These are phyloP conservation scores for Drosophila albomicans DNA, from an alignment of 1,140 invertebrate genomes.

Conservation along the genomic window DNA sequence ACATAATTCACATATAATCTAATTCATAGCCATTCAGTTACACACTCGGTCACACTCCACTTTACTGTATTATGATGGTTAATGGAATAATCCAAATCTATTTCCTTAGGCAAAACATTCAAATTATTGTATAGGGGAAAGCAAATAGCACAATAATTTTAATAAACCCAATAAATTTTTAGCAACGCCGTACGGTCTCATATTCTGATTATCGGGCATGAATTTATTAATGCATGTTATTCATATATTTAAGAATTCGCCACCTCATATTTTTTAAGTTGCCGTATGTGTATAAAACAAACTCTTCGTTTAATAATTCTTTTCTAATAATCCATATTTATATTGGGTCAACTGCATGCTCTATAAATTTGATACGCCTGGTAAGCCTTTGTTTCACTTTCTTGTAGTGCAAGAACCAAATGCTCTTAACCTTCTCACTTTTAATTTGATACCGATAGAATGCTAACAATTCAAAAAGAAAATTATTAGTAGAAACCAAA, in stretches of 20 bases:
- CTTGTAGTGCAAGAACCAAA: conserved; percentile 31
- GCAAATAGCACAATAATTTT: conserved; percentile 7
- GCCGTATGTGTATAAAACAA: conserved; percentile 31
- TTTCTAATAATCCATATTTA: conserved; percentile 20
- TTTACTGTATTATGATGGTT: conserved; percentile 34
- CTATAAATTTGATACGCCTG: conserved; percentile 46
- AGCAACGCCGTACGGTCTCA: neutral
- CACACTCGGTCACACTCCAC: conserved; percentile 26
- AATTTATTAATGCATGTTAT: conserved; percentile 40
- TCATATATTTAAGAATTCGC: conserved; percentile 23
- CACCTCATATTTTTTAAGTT: conserved; percentile 45
- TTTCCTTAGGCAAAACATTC: neutral
- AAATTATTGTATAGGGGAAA: conserved; percentile 3
- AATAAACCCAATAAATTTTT: neutral
- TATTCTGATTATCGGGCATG: conserved; percentile 12
- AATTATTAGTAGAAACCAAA: conserved; percentile 24
- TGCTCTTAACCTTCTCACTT: conserved; percentile 26
- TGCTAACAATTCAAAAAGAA: conserved; percentile 82
- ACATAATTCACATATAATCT: conserved; percentile 27
- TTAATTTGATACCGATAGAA: conserved; percentile 33
- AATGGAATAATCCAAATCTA: neutral
- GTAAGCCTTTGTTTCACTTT: conserved; percentile 44
- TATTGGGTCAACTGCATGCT: conserved; percentile 56
- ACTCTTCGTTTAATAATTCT: conserved; percentile 15
- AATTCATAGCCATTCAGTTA: conserved; percentile 38